Evolutionary conservation across 2,888 invertebrate genomes (phyloP), one percentile per base, ranked within the genome.

Genomic region (Apodemia mormo): DNA sequence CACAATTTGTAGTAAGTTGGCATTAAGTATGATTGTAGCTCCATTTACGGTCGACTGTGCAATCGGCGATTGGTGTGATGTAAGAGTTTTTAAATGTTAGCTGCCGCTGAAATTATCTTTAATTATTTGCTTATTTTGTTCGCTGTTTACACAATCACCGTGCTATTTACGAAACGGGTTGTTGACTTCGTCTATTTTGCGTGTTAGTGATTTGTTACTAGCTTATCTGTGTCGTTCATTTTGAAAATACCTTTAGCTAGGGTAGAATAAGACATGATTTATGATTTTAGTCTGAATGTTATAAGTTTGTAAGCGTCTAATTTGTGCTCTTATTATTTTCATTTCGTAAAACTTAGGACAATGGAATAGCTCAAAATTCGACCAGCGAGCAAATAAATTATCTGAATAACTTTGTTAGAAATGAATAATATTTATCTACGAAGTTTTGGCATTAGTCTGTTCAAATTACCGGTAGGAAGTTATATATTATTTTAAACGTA

Each of bases 81-180:
- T 43, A 69, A 69, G 65, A 22, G n/a, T 52, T 54, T 37, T 54
- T 68, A 68, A 68, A 68, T 65, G 69, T 68, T 68, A 54, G 58
- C 61, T 37, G 61, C 61, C 33, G 30, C 61, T 61, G 33, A 61
- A 61, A 61, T 61, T 61, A 61, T 61, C 61, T 61, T 61, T 30
- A 61, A 61, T 65, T 65, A 69, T 65, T 69, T 69, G 65, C 65
- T 54, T 54, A 65, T 69, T 66, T 69, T 30, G 29, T 33, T 54
- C 40, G 40, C 29, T 22, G 52, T 40, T 69, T 69, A 69, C 65
- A 52, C 65, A 65, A 69, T 45, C 68, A 12, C 56, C 67, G 22
- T 29, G 30, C 33, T 37, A 14, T 61, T 61, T 61, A 30, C 61
- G 61, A 33, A 61, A 61, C 33, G 61, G 33, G 61, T 33, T 58